Conservation (phyloP, 2,888 invertebrate species). For the Oxycera nigricornis region DNA sequence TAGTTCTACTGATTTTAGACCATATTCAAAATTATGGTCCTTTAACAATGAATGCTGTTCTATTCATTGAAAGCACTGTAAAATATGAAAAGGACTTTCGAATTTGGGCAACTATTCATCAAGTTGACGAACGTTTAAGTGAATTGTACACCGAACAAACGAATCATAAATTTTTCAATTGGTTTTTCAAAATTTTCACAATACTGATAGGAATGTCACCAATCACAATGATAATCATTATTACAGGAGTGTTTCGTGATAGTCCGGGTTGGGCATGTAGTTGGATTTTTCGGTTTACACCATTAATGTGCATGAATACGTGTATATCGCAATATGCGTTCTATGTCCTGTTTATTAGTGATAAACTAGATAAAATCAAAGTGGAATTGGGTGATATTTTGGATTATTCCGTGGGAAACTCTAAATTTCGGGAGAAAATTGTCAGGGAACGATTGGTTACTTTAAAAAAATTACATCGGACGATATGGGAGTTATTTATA, state of each 20-base stretch:
- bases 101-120: background rate
- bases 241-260: background rate
- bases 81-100: background rate
- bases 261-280: background rate
- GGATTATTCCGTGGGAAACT: background rate
- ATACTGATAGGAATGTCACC: background rate
- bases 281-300: background rate
- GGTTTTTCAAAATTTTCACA: background rate
- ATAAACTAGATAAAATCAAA: background rate
- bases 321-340: background rate
- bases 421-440: background rate
- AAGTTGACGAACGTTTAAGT: background rate
- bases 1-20: background rate
- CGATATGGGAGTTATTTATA: background rate
- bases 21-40: background rate
- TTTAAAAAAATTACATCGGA: background rate
- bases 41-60: background rate
- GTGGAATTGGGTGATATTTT: background rate
- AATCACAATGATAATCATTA: background rate
- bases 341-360: background rate
- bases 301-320: background rate
- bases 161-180: background rate
- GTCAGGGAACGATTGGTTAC: background rate
- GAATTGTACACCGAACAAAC: background rate
- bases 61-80: background rate